Percentiles rank a stretch among this genome's conserved stretches.
Evolutionary conservation across 2,888 invertebrate genomes (phyloP).

Genomic region (Altica lythri): DNA sequence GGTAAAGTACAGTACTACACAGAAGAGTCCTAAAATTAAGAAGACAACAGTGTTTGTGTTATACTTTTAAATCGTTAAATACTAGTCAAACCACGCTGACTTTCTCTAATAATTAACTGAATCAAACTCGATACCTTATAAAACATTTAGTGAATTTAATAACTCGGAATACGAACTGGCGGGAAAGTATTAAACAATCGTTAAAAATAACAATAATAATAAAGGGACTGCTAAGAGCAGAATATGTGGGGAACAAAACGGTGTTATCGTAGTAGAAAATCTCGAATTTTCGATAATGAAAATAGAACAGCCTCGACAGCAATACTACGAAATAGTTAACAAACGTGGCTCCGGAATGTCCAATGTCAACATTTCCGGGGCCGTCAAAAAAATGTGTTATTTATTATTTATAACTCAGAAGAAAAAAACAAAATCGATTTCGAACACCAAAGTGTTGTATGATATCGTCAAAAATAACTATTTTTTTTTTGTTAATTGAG

Average conservation of each 20-base stretch:
- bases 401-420: conserved; percentile 28
- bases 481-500: conserved; percentile 20
- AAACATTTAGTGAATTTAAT: not conserved
- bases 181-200: conserved; percentile 21
- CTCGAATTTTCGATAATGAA: conserved; percentile 34
- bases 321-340: conserved; percentile 41
- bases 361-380: too few relatives aligned
- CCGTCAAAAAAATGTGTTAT: conserved; percentile 35
- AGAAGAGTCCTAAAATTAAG: conserved; percentile 57
- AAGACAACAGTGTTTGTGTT: conserved; percentile 32
- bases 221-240: conserved; percentile 20
- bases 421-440: not conserved
- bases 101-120: conserved; percentile 3
- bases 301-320: conserved; percentile 34
- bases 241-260: conserved; percentile 28
- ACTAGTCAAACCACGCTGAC: conserved; percentile 39
- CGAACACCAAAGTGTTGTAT: conserved; percentile 29
- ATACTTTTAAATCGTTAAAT: conserved; percentile 24
- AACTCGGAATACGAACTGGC: conserved; percentile 8
- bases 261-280: conserved; percentile 27
- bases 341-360: conserved; percentile 36
- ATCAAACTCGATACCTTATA: not conserved
- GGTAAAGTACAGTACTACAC: conserved; percentile 65
- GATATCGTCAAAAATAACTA: conserved; percentile 36
- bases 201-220: conserved; percentile 36